Evolutionary conservation across 2,113 vertebrate genomes (phyloP), one percentile per base, ranked within the genome.

Genomic region (Daubentonia madagascariensis): DNA sequence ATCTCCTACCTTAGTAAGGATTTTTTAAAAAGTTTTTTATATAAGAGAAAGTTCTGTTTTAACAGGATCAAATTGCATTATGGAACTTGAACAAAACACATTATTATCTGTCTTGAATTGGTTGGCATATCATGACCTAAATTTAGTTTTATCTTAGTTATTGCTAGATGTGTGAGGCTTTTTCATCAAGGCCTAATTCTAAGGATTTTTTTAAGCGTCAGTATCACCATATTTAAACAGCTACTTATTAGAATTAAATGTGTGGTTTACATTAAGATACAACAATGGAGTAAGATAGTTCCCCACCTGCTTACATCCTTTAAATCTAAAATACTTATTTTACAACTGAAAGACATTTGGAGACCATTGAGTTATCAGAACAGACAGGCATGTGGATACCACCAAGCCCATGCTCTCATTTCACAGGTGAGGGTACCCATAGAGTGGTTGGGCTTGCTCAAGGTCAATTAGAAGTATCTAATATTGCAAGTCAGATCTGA

Each of bases 21-120:
- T 68, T 40, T 59, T 28, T 9, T 0, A 2, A 63, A n/a, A 59
- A 18, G 1, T 25, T 72, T 65, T 70, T 37, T 92, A 6, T 78
- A 57, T 57, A 35, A 78, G 63, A 68, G 73, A 43, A 81, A 75
- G 13, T 50, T 72, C 16, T 43, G 28, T 92, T 90, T 85, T 81
- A 89, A 35, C 23, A 78, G 3, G 83, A 73, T 67, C 40, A 50
- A 37, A 52, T 86, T 92, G 7, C 28, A 59, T 90, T 91, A 35
- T 30, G 2, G 30, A 87, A 63, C 35, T 37, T 61, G n/a, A 89
- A 57, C 57, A 68, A 11, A 91, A 73, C 37, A 93, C 14, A 63
- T 57, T 25, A 6, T 89, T 86, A 89, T 57, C 45, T 93, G 12
- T 78, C 45, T 97, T 97, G 37, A 80, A 61, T 73, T 93, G 57